Percentiles rank a stretch among this genome's conserved stretches.
Evolutionary conservation across 2,113 vertebrate species (phyloP).

Genomic region (Ctenodactylus gundi): DNA sequence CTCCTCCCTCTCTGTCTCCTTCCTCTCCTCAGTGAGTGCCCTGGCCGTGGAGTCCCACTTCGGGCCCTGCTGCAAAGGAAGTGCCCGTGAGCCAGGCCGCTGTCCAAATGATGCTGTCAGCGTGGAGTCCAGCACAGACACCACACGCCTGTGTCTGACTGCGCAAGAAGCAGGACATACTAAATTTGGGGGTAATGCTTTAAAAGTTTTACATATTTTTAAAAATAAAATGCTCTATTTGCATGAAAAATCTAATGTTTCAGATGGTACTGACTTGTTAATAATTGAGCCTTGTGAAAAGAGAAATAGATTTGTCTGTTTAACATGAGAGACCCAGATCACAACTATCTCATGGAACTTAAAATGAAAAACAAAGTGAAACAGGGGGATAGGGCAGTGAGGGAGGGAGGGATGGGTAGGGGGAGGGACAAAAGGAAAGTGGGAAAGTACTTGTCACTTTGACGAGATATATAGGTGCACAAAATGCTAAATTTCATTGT

Average conservation of each 20-base stretch:
- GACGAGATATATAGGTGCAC: too few relatives aligned
- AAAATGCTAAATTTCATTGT: too few relatives aligned
- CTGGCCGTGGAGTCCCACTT: neutral
- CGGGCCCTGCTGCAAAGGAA: neutral
- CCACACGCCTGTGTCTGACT: neutral
- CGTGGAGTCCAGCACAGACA: neutral
- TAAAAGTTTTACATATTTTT: neutral
- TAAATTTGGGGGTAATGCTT: neutral
- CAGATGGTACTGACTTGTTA: neutral
- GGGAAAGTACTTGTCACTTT: too few relatives aligned
- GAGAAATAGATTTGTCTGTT: neutral
- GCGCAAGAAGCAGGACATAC: neutral
- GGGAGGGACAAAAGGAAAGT: too few relatives aligned
- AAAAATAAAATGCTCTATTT: neutral
- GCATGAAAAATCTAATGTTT: neutral
- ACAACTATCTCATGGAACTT: too few relatives aligned
- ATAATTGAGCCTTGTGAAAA: constrained; percentile 5
- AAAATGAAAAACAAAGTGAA: too few relatives aligned
- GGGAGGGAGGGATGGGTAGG: too few relatives aligned
- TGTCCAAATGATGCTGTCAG: neutral
- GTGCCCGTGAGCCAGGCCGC: neutral
- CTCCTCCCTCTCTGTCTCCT: neutral
- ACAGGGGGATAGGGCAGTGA: too few relatives aligned
- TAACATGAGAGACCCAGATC: too few relatives aligned
- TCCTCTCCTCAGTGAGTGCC: neutral